A percentile compares a stretch with the other conserved stretches of the same genome.
Evolutionary conservation across 2,888 invertebrate genomes (phyloP).

Genomic region (Andricus quercusramuli): DNA sequence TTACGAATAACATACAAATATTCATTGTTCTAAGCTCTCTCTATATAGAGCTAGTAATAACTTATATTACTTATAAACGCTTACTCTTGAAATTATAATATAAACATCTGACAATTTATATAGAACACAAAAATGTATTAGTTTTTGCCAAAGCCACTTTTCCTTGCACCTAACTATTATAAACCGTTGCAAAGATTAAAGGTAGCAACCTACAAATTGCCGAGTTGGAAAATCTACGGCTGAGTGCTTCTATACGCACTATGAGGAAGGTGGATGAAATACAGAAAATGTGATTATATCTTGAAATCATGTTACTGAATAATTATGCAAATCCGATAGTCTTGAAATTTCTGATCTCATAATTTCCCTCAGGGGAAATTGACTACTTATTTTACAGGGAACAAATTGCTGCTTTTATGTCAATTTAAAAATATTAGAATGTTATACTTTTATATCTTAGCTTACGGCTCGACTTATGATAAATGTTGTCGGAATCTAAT

Average conservation of each 20-base stretch:
- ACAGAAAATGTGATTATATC: slow-evolving; percentile 2
- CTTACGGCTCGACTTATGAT: too few species aligned
- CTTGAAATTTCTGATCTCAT: slow-evolving; percentile 15
- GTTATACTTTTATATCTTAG: not conserved
- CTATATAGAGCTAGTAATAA: too few species aligned
- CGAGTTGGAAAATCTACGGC: slow-evolving; percentile 14
- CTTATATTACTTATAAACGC: not conserved
- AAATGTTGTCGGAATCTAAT: too few species aligned
- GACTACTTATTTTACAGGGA: not conserved
- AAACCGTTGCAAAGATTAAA: slow-evolving; percentile 19
- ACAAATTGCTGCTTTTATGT: not conserved
- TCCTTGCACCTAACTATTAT: slow-evolving; percentile 8
- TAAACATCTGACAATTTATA: not conserved
- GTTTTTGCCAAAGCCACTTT: slow-evolving; percentile 14
- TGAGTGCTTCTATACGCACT: not conserved
- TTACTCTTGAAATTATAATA: not conserved
- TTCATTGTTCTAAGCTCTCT: too few species aligned
- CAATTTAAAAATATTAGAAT: not conserved
- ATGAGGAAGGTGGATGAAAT: not conserved
- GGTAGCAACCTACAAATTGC: not conserved
- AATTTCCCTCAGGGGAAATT: slow-evolving; percentile 18
- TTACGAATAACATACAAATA: too few species aligned
- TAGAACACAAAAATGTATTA: not conserved
- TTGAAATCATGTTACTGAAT: not conserved
- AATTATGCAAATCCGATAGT: slow-evolving; percentile 9